Evolutionary conservation across 2,113 vertebrate species (phyloP), one percentile per base, ranked within the genome.

Genomic region (Tetrao urogallus): DNA sequence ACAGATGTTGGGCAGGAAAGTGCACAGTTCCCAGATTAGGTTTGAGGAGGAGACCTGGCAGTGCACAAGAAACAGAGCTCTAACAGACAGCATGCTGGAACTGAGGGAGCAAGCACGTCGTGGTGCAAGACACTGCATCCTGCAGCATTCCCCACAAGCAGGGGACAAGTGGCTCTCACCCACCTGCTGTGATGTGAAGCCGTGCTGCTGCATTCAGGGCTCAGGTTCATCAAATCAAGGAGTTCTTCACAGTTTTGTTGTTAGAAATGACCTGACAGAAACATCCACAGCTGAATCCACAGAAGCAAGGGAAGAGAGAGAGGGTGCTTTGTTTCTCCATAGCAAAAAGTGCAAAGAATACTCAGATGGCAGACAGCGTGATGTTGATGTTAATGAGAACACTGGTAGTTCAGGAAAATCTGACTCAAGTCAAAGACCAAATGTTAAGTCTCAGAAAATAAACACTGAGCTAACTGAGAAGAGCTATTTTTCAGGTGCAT

Each of bases 51-150:
- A 86, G 14, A 15, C 61, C 75, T 91, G 92, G 84, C 75, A 58
- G 32, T 89, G 89, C 7, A 83, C 38, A 0, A 86, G 88, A 27
- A 82, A 86, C 71, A 88, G 93, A 42, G 74, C 96, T 58, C 73
- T 96, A 54, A 90, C 86, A 0, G 94, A 93, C 86, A 88, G 93
- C 42, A 69, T 93, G 82, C 86, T 95, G 58, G 92, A 94, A 8
- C 34, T 83, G 9, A 75, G 78, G 34, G 78, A 94, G 54, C 81
- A 76, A 34, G 36, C 5, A 4, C 22, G 11, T n/a, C 66, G 6
- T 0, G 40, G 36, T 40, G 79, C 64, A n/a, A 96, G 66, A 17
- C 91, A 87, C n/a, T 74, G 82, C 1, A 4, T 61, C 42, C 78
- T 61, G 50, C 92, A 58, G 45, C 8, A 1, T 16, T 85, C 96